These are phyloP conservation scores for Octodon degus DNA, from an alignment of 2,113 vertebrate species.

Conservation along the genomic window DNA sequence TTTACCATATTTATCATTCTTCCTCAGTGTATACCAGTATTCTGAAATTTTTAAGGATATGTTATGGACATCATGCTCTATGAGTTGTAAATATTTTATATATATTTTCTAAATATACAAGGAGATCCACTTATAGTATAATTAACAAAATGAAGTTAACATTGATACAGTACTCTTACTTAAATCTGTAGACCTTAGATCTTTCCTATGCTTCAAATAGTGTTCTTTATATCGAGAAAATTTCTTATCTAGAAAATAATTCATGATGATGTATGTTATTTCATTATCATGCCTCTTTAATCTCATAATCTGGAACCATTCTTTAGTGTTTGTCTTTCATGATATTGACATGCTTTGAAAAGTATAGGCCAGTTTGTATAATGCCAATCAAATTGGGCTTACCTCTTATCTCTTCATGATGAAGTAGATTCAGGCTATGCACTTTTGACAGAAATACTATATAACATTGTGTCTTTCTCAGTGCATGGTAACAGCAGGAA, in stretches of 20 bases:
- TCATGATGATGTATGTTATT: not conserved
- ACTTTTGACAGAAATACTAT: not conserved
- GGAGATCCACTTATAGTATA: not conserved
- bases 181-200: not conserved
- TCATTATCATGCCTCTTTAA: not conserved
- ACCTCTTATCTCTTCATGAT: not conserved
- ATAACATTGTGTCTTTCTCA: not conserved
- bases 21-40: not conserved
- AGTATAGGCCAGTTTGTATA: not conserved
- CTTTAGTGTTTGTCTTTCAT: not conserved
- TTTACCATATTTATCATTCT: conserved; percentile 37
- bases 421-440: not conserved
- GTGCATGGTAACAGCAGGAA: not conserved
- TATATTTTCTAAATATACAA: conserved; percentile 13
- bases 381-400: not conserved
- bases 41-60: not conserved
- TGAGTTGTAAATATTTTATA: not conserved
- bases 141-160: conserved; percentile 13
- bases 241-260: conserved; percentile 13
- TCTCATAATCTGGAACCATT: not conserved
- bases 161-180: not conserved
- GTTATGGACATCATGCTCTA: not conserved
- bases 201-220: not conserved
- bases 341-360: conserved; percentile 26
- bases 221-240: not conserved